Base-by-base conservation (phyloP, 2,113 vertebrate genomes). In the Gulo gulo region DNA sequence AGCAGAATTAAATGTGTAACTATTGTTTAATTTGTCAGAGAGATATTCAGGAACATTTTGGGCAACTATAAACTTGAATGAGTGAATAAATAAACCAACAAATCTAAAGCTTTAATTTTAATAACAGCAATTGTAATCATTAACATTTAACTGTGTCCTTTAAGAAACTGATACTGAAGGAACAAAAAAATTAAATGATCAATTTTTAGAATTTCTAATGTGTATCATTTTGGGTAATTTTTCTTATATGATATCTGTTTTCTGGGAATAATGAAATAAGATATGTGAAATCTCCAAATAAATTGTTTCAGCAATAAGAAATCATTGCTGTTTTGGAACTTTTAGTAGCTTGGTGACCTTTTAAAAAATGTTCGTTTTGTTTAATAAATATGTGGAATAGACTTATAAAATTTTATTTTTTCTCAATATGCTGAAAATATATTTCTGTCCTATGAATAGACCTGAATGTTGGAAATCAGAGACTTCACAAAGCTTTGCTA, bases 351-450 rank as follows among this genome's bases (percentile, higher is more conserved):
- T 94, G 34, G 85, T 91, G 39, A 92, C 47, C 83, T 95, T 96
- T 96, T 57, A 94, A 95, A 95, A 69, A 73, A 84, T 84, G 13
- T 90, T 79, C 31, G 11, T 65, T 89, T 96, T 86, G 6, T 94
- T 94, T 96, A 97, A 81, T 94, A 52, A 96, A 87, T 76, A 86
- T 61, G 31, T 86, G 73, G 42, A 86, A 76, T 97, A 92, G 47
- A 34, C 34, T 88, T 94, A 85, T 42, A 96, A 90, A 94, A 52
- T 92, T 92, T 81, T 76, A 78, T 97, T 97, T 92, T 57, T 18
- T 91, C 24, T 86, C 42, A 92, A 81, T 23, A 94, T 94, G 65
- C 45, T 96, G 45, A 82, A 92, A 85, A 76, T 24, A 73, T 31
- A 65, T 83, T 88, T 97, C 95, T 78, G 45, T 69, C n/a, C 50